phyloP scores from a whole-genome alignment of 2,888 invertebrate genomes.

The Spilarctia lutea region DNA sequence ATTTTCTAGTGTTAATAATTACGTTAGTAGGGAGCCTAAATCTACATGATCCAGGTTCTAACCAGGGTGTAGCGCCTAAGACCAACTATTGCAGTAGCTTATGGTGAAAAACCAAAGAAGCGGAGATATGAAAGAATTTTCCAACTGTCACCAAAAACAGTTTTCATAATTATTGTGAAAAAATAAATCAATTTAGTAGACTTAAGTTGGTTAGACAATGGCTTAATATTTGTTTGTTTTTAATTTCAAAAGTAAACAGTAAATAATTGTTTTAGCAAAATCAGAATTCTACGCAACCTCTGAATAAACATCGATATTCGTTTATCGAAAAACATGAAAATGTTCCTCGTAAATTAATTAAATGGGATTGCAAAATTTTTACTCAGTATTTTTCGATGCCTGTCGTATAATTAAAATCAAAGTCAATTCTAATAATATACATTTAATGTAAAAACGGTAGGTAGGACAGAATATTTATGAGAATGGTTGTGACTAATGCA shows the following conservation, averaged over 20 bases:
- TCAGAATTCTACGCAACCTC: neutral
- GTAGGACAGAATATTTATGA: too few relatives aligned
- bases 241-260: neutral
- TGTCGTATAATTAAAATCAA: neutral
- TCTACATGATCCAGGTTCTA: too few relatives aligned
- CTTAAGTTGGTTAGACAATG: neutral
- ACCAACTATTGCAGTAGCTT: too few relatives aligned
- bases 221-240: neutral
- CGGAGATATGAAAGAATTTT: too few relatives aligned
- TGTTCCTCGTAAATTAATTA: neutral
- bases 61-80: too few relatives aligned
- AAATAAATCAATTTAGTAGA: neutral
- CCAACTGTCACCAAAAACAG: too few relatives aligned
- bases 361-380: neutral
- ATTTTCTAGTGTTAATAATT: neutral
- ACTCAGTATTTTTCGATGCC: neutral
- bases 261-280: neutral
- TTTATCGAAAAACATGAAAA: neutral
- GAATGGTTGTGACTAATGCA: too few relatives aligned
- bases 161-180: too few relatives aligned
- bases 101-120: too few relatives aligned
- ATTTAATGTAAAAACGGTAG: too few relatives aligned
- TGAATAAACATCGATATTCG: neutral
- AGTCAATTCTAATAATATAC: neutral
- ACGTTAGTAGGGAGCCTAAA: too few relatives aligned